A percentile compares a stretch with the other conserved stretches of the same genome.
Conservation (phyloP, 1,140 invertebrate species). For the Drosophila melanica region DNA sequence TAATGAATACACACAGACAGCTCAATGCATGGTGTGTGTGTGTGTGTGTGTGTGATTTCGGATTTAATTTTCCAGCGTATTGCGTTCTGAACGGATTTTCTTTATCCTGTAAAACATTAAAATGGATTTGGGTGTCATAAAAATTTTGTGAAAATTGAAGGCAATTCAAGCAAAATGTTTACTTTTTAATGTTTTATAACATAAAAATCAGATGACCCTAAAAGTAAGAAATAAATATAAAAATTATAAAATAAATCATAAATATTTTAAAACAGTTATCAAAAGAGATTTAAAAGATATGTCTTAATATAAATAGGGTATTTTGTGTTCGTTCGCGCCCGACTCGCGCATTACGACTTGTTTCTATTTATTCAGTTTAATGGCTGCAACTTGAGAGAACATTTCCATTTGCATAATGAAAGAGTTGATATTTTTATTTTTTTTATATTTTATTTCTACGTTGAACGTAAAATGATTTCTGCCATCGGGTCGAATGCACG, state of each 20-base stretch:
- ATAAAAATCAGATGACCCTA: no score
- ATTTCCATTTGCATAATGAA: conserved; percentile 52
- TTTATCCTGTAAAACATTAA: conserved; percentile 7
- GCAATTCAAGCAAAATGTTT: background rate
- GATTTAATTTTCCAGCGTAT: conserved; percentile 73
- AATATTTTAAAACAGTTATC: no score
- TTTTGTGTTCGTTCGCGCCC: background rate
- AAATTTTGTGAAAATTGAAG: background rate
- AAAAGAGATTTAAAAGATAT: no score
- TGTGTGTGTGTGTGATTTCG: conserved; percentile 31
- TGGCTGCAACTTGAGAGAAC: conserved; percentile 36
- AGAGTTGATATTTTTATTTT: background rate
- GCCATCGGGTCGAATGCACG: conserved; percentile 1
- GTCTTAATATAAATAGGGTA: background rate
- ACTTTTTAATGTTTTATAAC: no score
- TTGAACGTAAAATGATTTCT: conserved; percentile 10
- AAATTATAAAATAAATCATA: no score
- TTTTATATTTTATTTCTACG: background rate
- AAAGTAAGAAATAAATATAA: no score
- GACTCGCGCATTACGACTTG: no score
- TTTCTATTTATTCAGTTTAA: conserved; percentile 32
- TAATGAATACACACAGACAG: conserved; percentile 31
- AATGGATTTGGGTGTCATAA: background rate
- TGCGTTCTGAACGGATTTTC: conserved; percentile 53
- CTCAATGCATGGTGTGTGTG: conserved; percentile 11